Evolutionary conservation across 2,797 vertebrate genomes (phyloP), one percentile per base, ranked within the genome.

Genomic region (Lepidocolaptes lacrymiger): DNA sequence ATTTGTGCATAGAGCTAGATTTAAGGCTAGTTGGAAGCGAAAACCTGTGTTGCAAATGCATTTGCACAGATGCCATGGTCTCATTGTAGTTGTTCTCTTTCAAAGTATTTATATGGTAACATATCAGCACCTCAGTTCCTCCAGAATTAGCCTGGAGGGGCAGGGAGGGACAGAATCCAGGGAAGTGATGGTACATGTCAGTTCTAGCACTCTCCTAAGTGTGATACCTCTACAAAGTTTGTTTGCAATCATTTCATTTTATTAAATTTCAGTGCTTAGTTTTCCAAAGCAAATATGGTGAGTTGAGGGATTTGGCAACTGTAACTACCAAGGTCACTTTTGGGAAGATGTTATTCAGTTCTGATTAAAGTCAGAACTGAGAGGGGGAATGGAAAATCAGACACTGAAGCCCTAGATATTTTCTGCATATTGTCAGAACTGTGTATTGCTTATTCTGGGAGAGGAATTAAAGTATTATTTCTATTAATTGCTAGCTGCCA

Each of bases 401-500:
- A 62, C 23, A 37, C 6, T 27, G 62, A 89, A 94, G 52, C 52
- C 41, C 12, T 48, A 32, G 41, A 23, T 77, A 27, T 75, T 89
- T 91, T 75, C 46, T 81, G 22, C 19, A 14, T 81, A 11, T 49
- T 72, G 61, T 88, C 64, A 87, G 72, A 82, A 56, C 22, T 4
- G 7, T 73, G 28, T 26, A 7, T 64, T 77, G 44, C 37, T 89
- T 80, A 56, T 72, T 88, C 73, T 66, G 72, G 66, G 37, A 63
- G 39, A 89, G 68, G 82, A 93, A 64, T 49, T 24, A 48, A 88
- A 72, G 32, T 68, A 68, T 84, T 86, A 36, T 80, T 89, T 85
- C 44, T 77, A 46, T 91, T 88, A 91, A 89, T 91, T 64, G 80
- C 24, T 76, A 66, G 21, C 52, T 90, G 67, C 56, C 85, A 89